Evolutionary conservation across 2,888 invertebrate species (phyloP).

Genomic region (Phoronis australis): DNA sequence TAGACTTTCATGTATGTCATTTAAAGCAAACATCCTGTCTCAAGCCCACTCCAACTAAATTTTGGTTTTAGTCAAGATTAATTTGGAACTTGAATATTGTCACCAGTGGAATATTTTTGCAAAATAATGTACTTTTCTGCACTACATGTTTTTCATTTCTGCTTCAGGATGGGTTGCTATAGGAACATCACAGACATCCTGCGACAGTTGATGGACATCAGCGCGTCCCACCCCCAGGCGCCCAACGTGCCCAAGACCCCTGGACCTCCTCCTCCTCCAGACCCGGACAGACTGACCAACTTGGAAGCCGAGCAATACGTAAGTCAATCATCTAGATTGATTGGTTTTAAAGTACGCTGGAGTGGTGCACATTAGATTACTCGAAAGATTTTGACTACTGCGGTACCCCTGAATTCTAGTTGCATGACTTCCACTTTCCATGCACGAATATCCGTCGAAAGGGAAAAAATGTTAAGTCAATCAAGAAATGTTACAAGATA

Average conservation of each 20-base stretch:
- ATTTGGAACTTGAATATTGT: neutral
- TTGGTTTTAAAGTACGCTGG: no score
- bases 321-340: conserved; percentile 14
- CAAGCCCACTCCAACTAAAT: no score
- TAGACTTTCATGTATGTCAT: no score
- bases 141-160: no score
- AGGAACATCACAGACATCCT: conserved; percentile 74
- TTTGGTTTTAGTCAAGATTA: neutral
- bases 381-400: no score
- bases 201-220: conserved; percentile 47
- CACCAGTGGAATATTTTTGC: no score
- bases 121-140: no score
- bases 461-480: neutral
- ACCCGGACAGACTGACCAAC: conserved; percentile 41
- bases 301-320: conserved; percentile 46
- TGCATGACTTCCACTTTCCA: conserved; percentile 3
- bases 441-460: neutral
- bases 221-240: conserved; percentile 46
- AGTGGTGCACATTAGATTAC: no score
- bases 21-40: no score
- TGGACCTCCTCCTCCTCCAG: conserved; percentile 50
- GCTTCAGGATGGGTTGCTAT: conserved; percentile 79
- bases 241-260: conserved; percentile 52
- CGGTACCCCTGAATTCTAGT: no score
- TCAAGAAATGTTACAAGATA: no score